Conservation (phyloP, 2,113 vertebrate species). For the Nestor notabilis region DNA sequence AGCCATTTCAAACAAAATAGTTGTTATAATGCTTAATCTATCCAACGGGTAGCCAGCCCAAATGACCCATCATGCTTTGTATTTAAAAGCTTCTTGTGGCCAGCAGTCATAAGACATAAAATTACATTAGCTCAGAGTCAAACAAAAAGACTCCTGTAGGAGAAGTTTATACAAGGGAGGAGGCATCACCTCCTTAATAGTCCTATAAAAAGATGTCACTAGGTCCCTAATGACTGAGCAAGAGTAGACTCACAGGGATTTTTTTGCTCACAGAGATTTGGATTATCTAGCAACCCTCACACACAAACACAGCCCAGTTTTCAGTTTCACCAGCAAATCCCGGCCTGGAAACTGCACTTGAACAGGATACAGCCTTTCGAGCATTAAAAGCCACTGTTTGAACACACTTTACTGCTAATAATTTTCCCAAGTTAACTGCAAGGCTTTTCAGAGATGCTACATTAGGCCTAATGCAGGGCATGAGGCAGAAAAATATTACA, state of each 20-base stretch:
- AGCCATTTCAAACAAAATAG: not conserved
- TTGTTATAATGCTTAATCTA: not conserved
- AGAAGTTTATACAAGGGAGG: not conserved
- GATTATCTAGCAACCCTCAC: not conserved
- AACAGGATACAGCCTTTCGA: not conserved
- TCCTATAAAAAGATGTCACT: not conserved
- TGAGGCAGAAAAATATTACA: not conserved
- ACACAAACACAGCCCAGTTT: not conserved
- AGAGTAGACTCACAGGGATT: not conserved
- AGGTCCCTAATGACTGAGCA: not conserved
- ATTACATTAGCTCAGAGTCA: not conserved
- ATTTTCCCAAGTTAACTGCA: not conserved
- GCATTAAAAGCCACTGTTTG: not conserved
- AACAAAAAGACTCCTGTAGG: not conserved
- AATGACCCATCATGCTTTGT: not conserved
- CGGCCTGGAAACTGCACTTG: not conserved
- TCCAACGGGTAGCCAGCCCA: not conserved
- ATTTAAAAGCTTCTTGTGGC: not conserved
- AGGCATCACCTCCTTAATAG: not conserved
- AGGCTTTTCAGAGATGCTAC: not conserved
- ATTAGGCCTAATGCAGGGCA: not conserved
- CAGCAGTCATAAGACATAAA: not conserved
- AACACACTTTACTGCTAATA: not conserved
- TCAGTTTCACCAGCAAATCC: not conserved
- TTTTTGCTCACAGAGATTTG: not conserved